Conservation (phyloP, 1,140 invertebrate genomes). For the Bombus turneri region DNA sequence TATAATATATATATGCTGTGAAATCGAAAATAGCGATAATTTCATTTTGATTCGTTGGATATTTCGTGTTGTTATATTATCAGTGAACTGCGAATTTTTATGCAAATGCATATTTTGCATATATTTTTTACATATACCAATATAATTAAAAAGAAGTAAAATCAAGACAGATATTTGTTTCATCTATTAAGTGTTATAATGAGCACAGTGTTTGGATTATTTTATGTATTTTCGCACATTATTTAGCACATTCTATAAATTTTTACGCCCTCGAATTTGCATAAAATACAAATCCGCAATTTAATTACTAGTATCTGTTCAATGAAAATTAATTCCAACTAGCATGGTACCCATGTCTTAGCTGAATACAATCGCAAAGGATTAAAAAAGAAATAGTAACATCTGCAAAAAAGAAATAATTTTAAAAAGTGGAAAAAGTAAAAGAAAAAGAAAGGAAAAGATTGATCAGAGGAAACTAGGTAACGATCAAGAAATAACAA, state of each 20-base stretch:
- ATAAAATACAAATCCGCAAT: background rate
- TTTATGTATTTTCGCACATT: too few species aligned
- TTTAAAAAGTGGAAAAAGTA: background rate
- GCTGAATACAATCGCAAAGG: background rate
- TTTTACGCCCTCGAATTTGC: too few species aligned
- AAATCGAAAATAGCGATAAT: background rate
- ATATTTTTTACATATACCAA: too few species aligned
- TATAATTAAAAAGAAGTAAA: too few species aligned
- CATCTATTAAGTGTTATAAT: too few species aligned
- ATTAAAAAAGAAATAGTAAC: background rate
- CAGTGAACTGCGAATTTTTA: background rate
- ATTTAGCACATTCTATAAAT: too few species aligned
- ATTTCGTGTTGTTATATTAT: background rate
- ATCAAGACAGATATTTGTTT: too few species aligned
- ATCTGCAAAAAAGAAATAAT: background rate
- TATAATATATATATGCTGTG: too few species aligned
- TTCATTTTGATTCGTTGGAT: background rate
- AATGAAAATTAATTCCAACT: background rate
- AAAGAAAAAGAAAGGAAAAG: background rate
- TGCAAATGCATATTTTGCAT: background rate
- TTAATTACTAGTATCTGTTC: background rate
- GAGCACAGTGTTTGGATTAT: too few species aligned
- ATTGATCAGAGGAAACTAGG: constrained; percentile 18
- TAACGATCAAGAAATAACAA: constrained; percentile 46
- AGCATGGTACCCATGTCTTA: too few species aligned